A percentile compares a stretch with the other conserved stretches of the same genome.
These are phyloP conservation scores for Rosalia funebris DNA, from an alignment of 2,888 invertebrate genomes.

Conservation along the genomic window DNA sequence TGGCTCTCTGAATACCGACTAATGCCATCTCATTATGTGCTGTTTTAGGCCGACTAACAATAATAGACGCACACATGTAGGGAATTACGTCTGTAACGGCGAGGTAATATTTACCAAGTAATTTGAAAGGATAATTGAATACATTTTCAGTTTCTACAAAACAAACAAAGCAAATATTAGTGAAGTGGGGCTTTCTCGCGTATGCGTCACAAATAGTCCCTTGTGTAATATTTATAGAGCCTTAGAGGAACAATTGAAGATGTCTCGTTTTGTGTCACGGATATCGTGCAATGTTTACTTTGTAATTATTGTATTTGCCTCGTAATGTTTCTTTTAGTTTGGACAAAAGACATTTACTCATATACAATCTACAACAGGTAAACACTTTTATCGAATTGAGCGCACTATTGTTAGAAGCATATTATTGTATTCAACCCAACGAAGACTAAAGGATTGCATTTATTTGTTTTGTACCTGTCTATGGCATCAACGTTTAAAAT, in stretches of 20 bases:
- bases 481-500: no score
- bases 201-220: no score
- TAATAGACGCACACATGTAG: conserved; percentile 17
- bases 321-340: neutral
- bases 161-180: neutral
- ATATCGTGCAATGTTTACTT: neutral
- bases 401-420: no score
- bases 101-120: conserved; percentile 11
- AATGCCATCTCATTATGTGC: conserved; percentile 15
- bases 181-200: no score
- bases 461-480: no score
- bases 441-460: no score
- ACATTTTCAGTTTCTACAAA: conserved; percentile 7
- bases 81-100: conserved; percentile 5
- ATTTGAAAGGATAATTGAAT: conserved; percentile 10
- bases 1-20: conserved; percentile 17
- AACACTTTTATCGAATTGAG: no score
- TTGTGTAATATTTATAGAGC: neutral
- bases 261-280: neutral
- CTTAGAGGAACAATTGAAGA: neutral
- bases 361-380: neutral
- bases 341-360: neutral
- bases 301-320: neutral
- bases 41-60: conserved; percentile 9
- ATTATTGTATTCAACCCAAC: no score